phyloP scores from a whole-genome alignment of 2,113 vertebrate species.

The Grantiella picta region DNA sequence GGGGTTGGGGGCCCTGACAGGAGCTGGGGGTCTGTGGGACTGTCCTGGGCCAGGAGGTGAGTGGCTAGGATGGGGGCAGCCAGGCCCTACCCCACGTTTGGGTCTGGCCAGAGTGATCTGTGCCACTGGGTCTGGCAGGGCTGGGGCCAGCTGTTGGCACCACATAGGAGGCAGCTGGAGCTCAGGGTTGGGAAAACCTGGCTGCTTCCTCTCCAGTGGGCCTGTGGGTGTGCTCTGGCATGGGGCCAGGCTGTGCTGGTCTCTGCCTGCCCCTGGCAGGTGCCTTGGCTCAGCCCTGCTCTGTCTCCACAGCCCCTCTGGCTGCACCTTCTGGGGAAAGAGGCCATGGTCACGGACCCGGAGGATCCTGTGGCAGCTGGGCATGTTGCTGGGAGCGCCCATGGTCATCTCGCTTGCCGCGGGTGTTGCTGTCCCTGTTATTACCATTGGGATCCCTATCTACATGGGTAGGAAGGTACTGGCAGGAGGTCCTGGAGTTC shows the following conservation, averaged over 20 bases:
- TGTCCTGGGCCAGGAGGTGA: neutral
- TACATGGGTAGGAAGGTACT: constrained; percentile 86
- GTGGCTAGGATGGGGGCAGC: neutral
- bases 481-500: neutral
- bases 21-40: too few species aligned
- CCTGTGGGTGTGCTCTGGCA: accelerated
- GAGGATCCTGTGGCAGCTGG: constrained; percentile 88
- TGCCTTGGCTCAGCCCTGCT: accelerated
- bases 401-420: constrained; percentile 85
- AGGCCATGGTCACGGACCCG: constrained; percentile 85
- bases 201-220: neutral
- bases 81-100: neutral
- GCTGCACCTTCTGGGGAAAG: constrained; percentile 91
- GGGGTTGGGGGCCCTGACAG: neutral
- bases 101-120: neutral
- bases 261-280: neutral
- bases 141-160: neutral
- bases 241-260: neutral
- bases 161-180: neutral
- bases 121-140: neutral
- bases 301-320: constrained; percentile 78
- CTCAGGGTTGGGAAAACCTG: neutral
- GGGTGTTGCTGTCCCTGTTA: constrained; percentile 85
- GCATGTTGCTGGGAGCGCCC: constrained; percentile 85
- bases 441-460: constrained; percentile 86